A percentile compares a stretch with the other conserved stretches of the same genome.
These are phyloP conservation scores for Epistrophe grossulariae DNA, from an alignment of 2,888 invertebrate species.

Conservation along the genomic window DNA sequence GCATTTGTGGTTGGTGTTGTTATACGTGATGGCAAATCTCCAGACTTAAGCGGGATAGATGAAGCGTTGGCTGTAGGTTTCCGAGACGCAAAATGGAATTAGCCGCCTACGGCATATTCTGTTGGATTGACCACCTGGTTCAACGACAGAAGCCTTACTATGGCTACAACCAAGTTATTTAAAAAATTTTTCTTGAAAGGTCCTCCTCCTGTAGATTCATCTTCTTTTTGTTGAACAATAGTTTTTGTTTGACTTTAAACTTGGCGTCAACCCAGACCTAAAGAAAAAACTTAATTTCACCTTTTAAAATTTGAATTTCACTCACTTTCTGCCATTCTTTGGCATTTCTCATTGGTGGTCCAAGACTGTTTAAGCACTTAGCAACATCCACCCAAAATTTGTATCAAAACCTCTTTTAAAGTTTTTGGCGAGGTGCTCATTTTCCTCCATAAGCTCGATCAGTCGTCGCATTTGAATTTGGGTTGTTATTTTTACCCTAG, in stretches of 20 bases:
- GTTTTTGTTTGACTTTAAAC: neutral
- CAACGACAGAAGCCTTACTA: neutral
- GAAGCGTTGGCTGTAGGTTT: too few species aligned
- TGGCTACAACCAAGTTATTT: neutral
- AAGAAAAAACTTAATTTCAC: neutral
- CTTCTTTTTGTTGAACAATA: neutral
- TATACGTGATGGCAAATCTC: too few species aligned
- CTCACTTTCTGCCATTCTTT: neutral
- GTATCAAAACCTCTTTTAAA: neutral
- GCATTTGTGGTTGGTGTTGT: too few species aligned
- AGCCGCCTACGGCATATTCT: neutral
- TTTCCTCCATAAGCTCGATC: neutral
- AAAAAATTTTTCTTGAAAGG: neutral
- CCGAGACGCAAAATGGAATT: too few species aligned
- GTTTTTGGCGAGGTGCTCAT: neutral
- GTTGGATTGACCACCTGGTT: neutral
- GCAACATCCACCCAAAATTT: neutral
- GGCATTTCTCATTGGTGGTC: neutral
- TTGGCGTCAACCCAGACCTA: slow-evolving; percentile 5
- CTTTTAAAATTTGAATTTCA: neutral
- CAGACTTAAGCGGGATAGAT: too few species aligned
- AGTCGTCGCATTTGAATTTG: neutral
- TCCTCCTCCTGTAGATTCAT: neutral
- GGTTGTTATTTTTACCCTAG: neutral
- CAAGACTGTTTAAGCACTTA: neutral